Conservation (phyloP, 1,140 invertebrate species). For the Bactericera cockerelli region DNA sequence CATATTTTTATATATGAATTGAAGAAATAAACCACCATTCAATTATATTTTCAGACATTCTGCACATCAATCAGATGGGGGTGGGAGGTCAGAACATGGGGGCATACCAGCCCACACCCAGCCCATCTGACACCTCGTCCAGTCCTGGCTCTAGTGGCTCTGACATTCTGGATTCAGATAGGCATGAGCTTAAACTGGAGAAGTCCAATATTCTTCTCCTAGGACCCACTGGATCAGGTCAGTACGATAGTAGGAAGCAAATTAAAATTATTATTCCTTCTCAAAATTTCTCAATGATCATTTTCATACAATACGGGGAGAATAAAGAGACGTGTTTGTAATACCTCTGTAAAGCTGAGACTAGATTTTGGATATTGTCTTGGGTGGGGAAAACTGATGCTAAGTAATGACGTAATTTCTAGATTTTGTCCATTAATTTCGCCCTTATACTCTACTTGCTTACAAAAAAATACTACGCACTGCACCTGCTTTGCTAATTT, state of each 20-base stretch:
- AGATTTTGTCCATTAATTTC: too few relatives aligned
- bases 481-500: too few relatives aligned
- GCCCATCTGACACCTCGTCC: conserved; percentile 15
- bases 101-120: conserved; percentile 17
- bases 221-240: conserved; percentile 91
- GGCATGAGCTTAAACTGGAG: conserved; percentile 77
- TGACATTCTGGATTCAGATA: conserved; percentile 71
- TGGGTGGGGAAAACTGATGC: too few relatives aligned
- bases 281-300: too few relatives aligned
- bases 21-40: not conserved
- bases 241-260: conserved; percentile 19
- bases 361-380: too few relatives aligned
- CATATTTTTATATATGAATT: not conserved
- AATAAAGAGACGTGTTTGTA: too few relatives aligned
- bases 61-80: conserved; percentile 22
- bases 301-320: too few relatives aligned
- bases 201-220: conserved; percentile 96
- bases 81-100: conserved; percentile 4
- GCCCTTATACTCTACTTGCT: too few relatives aligned
- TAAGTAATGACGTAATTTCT: too few relatives aligned
- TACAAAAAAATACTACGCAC: too few relatives aligned
- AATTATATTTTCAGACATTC: conserved; percentile 1
- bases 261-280: not conserved
- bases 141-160: conserved; percentile 37
- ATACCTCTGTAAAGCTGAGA: too few relatives aligned